Evolutionary conservation across 2,113 vertebrate species (phyloP).

Genomic region (Myotis lucifugus): DNA sequence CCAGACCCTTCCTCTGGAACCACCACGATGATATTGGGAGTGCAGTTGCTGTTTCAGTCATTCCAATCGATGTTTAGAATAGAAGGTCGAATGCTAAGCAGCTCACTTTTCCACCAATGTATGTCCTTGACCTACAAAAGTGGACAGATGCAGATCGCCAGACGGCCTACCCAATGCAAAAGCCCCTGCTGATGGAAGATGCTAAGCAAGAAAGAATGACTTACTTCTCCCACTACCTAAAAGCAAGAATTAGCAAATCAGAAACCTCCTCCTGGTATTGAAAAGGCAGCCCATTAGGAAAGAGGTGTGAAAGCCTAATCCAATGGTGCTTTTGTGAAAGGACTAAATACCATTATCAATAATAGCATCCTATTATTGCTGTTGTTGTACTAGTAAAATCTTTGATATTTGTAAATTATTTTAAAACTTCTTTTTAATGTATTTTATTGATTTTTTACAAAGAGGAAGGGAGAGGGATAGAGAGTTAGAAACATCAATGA

Average conservation of each 20-base stretch:
- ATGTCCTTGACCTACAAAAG: neutral
- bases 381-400: neutral
- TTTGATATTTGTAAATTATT: slow-evolving; percentile 12
- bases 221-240: neutral
- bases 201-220: neutral
- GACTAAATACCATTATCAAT: neutral
- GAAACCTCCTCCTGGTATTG: neutral
- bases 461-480: no score
- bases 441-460: no score
- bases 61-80: neutral
- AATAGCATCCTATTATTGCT: neutral
- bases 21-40: neutral
- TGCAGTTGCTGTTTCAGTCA: neutral
- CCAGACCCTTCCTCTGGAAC: neutral
- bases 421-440: neutral
- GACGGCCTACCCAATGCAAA: neutral
- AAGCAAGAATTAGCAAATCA: neutral
- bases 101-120: neutral
- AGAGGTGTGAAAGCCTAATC: neutral
- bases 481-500: no score
- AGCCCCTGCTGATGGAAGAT: neutral
- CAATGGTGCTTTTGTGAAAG: neutral
- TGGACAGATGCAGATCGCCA: neutral
- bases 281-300: neutral
- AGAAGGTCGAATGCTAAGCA: neutral